Evolutionary conservation across 2,113 vertebrate genomes (phyloP).

Genomic region (Ranitomeya imitator): DNA sequence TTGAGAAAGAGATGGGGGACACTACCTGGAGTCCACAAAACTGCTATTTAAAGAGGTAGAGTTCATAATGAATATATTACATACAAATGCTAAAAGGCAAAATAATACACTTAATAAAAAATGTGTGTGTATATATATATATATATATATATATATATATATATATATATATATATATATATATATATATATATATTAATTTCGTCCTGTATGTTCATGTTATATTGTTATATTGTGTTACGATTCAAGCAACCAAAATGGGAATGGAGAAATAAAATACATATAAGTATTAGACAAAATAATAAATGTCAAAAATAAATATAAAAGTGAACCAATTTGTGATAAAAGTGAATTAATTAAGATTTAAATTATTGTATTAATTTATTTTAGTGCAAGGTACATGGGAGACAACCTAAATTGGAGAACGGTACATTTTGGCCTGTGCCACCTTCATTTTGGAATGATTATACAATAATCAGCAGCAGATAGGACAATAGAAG

Average conservation of each 20-base stretch:
- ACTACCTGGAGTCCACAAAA: conserved; percentile 17
- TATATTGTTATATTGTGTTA: no score
- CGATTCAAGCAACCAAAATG: background rate
- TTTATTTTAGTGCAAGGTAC: background rate
- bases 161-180: no score
- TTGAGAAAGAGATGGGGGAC: conserved; percentile 41
- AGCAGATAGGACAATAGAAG: background rate
- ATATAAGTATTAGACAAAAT: background rate
- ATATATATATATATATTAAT: background rate
- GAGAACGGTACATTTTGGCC: conserved; percentile 47
- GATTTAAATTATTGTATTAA: background rate
- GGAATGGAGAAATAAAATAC: background rate
- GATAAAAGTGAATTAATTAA: no score
- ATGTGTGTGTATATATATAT: no score
- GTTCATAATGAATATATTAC: background rate
- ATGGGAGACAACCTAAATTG: background rate
- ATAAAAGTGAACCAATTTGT: no score
- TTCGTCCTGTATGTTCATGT: background rate
- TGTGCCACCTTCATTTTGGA: conserved; percentile 80
- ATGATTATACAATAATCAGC: conserved; percentile 66
- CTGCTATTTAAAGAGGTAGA: background rate
- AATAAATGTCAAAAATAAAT: no score
- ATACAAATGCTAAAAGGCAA: background rate
- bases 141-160: no score
- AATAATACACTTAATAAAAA: background rate